Base-by-base conservation (phyloP, 2,113 vertebrate species). In the Condylura cristata region DNA sequence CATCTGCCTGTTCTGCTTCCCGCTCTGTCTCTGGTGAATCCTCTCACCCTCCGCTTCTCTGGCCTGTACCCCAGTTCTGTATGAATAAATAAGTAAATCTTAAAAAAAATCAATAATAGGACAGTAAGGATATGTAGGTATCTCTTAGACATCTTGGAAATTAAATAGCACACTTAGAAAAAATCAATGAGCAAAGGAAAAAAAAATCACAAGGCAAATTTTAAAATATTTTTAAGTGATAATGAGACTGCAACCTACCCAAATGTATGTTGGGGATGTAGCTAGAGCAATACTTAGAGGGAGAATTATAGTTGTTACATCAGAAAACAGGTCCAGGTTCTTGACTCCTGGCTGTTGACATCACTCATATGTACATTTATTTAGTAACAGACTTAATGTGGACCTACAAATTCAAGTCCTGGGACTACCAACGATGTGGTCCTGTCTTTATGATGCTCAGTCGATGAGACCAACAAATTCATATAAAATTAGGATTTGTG, bases 121-220 rank as follows among this genome's bases (percentile, higher is more conserved):
- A 34, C 65, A 26, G 17, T 39, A n/a, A 84, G 10, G 17, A 53
- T 34, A 18, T 12, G 0, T 46, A 86, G 4, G 53, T 51, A 82
- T 8, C 65, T 70, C 72, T 84, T 56, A 72, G 66, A 88, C 26
- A 78, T 56, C 48, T 68, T 53, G 20, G 34, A 66, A 68, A 82
- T 84, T 81, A 85, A 94, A 90, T 2, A 88, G 6, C 41, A 78
- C 3, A 37, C 10, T 82, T 95, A 48, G 26, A 86, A 61, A 82
- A 83, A 51, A 61, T 44, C 13, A 83, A 16, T 34, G 51, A 20
- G 11, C 85, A 39, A 82, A 71, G 48, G n/a, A 72, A 24, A 61
- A 61, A 34, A 41, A 86, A 82, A 60, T 44, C 56, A 70, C 51
- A 75, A 78, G 63, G 12, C 14, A 86, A 82, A 91, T 71, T 74